A percentile compares a stretch with the other conserved stretches of the same genome.
These are phyloP conservation scores for Eueides isabella DNA, from an alignment of 1,140 invertebrate species.

Conservation along the genomic window DNA sequence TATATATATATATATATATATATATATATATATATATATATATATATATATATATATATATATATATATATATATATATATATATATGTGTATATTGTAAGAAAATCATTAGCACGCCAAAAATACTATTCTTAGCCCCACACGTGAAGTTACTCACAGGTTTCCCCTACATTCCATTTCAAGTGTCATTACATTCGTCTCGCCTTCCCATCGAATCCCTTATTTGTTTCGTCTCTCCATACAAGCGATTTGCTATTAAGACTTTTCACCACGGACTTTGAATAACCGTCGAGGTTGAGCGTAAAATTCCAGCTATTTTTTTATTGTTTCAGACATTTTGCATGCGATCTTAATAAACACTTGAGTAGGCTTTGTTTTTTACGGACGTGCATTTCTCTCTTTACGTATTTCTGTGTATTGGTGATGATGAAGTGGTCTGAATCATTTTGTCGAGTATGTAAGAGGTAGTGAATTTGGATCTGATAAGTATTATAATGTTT, in stretches of 20 bases:
- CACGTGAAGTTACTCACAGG: not conserved
- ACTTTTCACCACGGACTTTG: not conserved
- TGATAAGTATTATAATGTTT: not conserved
- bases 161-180: conserved; percentile 1
- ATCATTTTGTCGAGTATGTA: not conserved
- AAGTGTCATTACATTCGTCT: conserved; percentile 45
- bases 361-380: conserved; percentile 1
- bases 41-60: no score
- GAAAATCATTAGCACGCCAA: not conserved
- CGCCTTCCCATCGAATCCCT: conserved; percentile 31
- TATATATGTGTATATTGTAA: no score
- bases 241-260: conserved; percentile 40
- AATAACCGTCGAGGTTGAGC: not conserved
- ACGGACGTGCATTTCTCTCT: no score
- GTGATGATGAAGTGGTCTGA: not conserved
- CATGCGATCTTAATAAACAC: conserved; percentile 2
- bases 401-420: not conserved
- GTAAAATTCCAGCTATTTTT: not conserved
- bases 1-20: no score
- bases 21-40: no score
- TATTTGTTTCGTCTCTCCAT: conserved; percentile 28
- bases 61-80: no score
- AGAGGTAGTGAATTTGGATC: not conserved
- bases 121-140: not conserved
- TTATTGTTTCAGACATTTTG: conserved; percentile 12